Evolutionary conservation across 2,113 vertebrate species (phyloP), one percentile per base, ranked within the genome.

Genomic region (Myanophis thanlyinensis): DNA sequence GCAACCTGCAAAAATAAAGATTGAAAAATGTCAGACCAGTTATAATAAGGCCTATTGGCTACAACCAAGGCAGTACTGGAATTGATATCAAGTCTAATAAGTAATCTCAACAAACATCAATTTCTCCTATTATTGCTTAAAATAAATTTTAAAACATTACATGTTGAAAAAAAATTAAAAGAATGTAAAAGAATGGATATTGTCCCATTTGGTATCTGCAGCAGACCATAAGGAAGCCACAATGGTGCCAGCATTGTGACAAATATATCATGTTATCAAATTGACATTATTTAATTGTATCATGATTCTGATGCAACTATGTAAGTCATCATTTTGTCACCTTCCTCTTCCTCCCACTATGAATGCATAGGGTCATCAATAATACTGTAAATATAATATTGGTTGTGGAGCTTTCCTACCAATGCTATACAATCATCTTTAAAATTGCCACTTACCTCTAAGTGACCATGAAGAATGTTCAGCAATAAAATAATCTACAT

Each of bases 1-100:
- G 13, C 44, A 44, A n/a, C 51, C 47, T 89, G 47, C 3, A 1
- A 27, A 92, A 91, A 48, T 94, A 91, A 93, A 49, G 54, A 85
- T 73, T 92, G 88, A 93, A 62, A 18, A 23, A 13, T 85, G 54
- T 5, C 89, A 87, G 47, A 30, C 30, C 87, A 87, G 87, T 6
- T 7, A 46, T 85, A 44, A 52, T 52, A 47, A 87, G 89, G 85
- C 5, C 13, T 22, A 25, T 30, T 84, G 53, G 47, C 44, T 94
- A 5, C 89, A 92, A 94, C 52, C 87, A 93, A 94, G 80, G 87
- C 48, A 94, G 46, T 84, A 20, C 5, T 54, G 84, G 93, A 85
- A 47, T 54, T 92, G 22, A 27, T 90, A n/a, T 27, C 44, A 91
- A 59, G 0, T 86, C 67, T 92, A 80, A 46, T 46, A 94, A 91